Percentiles rank a stretch among this genome's conserved stretches.
Evolutionary conservation across 2,797 vertebrate species (phyloP).

Genomic region (Rhadinocentrus ornatus): DNA sequence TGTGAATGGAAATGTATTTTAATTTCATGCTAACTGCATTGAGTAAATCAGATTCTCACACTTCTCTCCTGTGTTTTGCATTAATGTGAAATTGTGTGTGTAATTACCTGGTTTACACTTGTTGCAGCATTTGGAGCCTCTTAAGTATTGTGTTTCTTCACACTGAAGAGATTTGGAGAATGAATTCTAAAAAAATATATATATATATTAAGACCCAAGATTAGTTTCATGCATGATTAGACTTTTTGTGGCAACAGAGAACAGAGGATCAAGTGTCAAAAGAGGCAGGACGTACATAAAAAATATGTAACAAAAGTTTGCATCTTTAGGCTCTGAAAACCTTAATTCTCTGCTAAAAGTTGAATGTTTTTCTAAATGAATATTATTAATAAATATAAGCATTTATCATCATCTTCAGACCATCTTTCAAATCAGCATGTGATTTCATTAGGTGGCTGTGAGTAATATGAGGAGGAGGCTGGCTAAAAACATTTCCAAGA

Average conservation of each 20-base stretch:
- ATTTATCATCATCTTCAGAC: neutral
- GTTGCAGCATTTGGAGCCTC: conserved; percentile 73
- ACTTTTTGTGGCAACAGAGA: neutral
- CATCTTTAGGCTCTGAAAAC: neutral
- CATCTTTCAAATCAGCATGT: conserved; percentile 27
- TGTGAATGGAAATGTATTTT: conserved; percentile 57
- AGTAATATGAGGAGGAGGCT: conserved; percentile 58
- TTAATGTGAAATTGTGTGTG: conserved; percentile 4
- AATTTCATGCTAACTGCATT: conserved; percentile 18
- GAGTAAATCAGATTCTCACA: conserved; percentile 21
- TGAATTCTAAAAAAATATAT: conserved; percentile 50
- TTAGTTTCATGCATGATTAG: neutral
- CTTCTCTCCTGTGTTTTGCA: conserved; percentile 5
- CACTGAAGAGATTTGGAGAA: conserved; percentile 69
- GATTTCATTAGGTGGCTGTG: conserved; percentile 52
- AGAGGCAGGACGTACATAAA: neutral
- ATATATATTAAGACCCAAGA: conserved; percentile 5
- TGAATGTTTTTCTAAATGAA: too few species aligned
- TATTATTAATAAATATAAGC: too few species aligned
- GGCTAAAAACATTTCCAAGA: conserved; percentile 59
- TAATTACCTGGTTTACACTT: conserved; percentile 82
- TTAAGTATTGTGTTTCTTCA: conserved; percentile 67
- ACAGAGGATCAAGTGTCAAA: neutral
- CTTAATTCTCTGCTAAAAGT: neutral
- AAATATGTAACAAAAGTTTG: too few species aligned